phyloP scores from a whole-genome alignment of 2,888 invertebrate genomes.

The Drosophila vallismaia region DNA sequence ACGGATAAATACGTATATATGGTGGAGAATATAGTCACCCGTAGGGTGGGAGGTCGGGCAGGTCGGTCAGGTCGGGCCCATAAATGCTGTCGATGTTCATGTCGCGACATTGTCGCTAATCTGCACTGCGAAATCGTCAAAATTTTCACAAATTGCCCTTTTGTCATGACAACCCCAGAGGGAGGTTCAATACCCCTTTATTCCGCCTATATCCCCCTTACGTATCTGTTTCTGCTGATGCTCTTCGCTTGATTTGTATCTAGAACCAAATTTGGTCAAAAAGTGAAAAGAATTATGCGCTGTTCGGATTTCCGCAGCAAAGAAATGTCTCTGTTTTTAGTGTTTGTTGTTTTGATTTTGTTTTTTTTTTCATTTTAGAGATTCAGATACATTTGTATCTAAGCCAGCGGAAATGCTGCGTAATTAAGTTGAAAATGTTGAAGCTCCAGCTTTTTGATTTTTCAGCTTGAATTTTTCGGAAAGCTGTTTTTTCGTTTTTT shows the following conservation, averaged over 20 bases:
- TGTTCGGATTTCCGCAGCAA: constrained; percentile 68
- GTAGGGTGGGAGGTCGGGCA: constrained; percentile 47
- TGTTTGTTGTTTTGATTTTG: constrained; percentile 43
- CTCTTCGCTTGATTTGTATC: constrained; percentile 53
- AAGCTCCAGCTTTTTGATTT: constrained; percentile 34
- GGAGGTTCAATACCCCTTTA: constrained; percentile 3
- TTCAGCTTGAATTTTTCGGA: constrained; percentile 17
- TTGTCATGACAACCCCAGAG: constrained; percentile 56
- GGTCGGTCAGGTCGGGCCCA: constrained; percentile 69
- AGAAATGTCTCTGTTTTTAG: constrained; percentile 54
- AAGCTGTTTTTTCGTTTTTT: constrained; percentile 9
- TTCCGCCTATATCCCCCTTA: neutral
- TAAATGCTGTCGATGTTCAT: constrained; percentile 61
- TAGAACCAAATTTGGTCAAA: constrained; percentile 74
- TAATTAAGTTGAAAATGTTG: constrained; percentile 57
- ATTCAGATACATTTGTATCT: constrained; percentile 22
- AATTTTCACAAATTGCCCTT: constrained; percentile 72
- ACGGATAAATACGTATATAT: neutral
- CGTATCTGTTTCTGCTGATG: constrained; percentile 28
- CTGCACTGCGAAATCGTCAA: constrained; percentile 58
- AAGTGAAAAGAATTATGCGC: constrained; percentile 75
- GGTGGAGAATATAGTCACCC: constrained; percentile 1
- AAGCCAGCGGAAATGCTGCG: constrained; percentile 57
- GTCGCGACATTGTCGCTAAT: constrained; percentile 60
- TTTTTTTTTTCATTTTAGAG: constrained; percentile 32